Base-by-base conservation (phyloP, 2,888 invertebrate genomes). In the Ophion costatus region DNA sequence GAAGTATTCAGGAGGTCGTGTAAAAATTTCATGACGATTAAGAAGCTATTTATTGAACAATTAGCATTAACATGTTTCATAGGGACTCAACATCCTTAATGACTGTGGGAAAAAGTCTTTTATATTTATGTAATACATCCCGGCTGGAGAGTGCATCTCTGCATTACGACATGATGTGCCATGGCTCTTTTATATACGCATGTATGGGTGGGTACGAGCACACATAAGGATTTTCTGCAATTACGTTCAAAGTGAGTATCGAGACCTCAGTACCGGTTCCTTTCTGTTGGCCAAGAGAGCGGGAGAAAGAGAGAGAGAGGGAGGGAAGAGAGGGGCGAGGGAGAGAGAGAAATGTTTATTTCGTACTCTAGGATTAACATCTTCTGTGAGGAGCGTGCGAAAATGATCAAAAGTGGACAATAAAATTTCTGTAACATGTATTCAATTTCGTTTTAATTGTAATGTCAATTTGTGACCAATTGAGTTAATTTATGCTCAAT, bases 61-160 rank as follows among this genome's bases (percentile, higher is more conserved):
- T n/a, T n/a, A n/a, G n/a, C n/a, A n/a, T n/a, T n/a, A n/a, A n/a
- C n/a, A n/a, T n/a, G n/a, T n/a, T n/a, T n/a, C n/a, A n/a, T n/a
- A n/a, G n/a, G n/a, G n/a, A n/a, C n/a, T n/a, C n/a, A n/a, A n/a
- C n/a, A n/a, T n/a, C n/a, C n/a, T n/a, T n/a, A 83, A 83, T 66
- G 64, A 83, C 80, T 83, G 76, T 80, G 83, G 71, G 80, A 83
- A 82, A 78, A 61, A 77, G 75, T 63, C 38, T 57, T 75, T 56
- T 61, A 24, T 61, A 63, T 74, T 74, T 63, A 74, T 74, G 45
- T 74, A 74, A 74, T 66, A 38, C 33, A 42, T 51, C 24, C 45
- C 29, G 29, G 38, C 57, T 69, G 29, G 29, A 66, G 75, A 74
- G 73, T 69, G 74, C 66, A 45, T 73, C 71, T 76, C 76, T 57